Conservation (phyloP, 2,888 invertebrate genomes). For the Tuta absoluta region DNA sequence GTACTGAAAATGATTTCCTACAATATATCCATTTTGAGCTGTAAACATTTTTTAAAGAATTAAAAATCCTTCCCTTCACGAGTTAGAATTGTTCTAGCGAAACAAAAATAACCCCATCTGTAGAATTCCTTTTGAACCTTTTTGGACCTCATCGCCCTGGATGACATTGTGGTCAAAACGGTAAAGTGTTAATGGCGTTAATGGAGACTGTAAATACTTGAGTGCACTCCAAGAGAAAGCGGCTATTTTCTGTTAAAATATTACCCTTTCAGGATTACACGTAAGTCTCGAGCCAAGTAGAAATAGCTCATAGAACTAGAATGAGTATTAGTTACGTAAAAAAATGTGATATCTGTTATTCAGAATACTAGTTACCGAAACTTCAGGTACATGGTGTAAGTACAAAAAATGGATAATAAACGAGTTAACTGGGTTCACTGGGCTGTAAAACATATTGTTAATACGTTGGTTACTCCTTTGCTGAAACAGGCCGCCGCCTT, state of each 20-base stretch:
- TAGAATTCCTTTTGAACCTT: conserved; percentile 12
- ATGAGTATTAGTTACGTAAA: not conserved
- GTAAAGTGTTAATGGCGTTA: conserved; percentile 62
- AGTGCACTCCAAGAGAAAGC: conserved; percentile 60
- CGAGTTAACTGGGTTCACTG: too few species aligned
- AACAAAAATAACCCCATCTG: conserved; percentile 15
- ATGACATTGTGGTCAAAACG: conserved; percentile 51
- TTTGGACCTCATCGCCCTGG: conserved; percentile 23
- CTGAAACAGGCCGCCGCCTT: too few species aligned
- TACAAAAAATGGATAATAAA: too few species aligned
- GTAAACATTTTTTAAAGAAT: too few species aligned
- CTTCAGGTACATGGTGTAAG: too few species aligned
- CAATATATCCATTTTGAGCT: too few species aligned
- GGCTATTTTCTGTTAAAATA: conserved; percentile 71
- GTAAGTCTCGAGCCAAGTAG: conserved; percentile 50
- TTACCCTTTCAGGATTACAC: conserved; percentile 74
- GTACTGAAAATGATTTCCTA: too few species aligned
- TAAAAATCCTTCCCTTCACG: too few species aligned
- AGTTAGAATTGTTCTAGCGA: not conserved
- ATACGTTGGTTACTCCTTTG: too few species aligned
- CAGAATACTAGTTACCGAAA: not conserved
- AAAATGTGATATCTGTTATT: not conserved
- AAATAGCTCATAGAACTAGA: conserved; percentile 32
- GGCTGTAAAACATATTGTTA: too few species aligned
- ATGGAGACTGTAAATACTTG: conserved; percentile 65